Percentiles rank a stretch among this genome's conserved stretches.
These are phyloP conservation scores for Venusia cambrica DNA, from an alignment of 2,888 invertebrate species.

Conservation along the genomic window DNA sequence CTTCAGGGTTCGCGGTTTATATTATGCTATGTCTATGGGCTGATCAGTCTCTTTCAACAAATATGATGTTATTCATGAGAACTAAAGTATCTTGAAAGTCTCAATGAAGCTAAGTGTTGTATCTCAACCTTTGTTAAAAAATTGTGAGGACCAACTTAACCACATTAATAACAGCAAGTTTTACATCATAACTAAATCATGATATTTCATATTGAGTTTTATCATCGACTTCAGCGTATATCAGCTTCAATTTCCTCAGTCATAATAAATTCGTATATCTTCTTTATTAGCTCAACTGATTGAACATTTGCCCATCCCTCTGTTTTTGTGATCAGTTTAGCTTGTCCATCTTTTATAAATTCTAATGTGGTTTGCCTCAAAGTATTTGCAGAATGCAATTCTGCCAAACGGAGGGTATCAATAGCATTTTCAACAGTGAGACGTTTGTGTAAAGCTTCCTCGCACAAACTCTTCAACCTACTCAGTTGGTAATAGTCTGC, in stretches of 20 bases:
- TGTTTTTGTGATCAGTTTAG: constrained; percentile 64
- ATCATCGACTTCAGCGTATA: constrained; percentile 17
- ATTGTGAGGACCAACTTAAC: too few relatives aligned
- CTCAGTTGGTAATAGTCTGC: constrained; percentile 70
- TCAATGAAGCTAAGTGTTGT: too few relatives aligned
- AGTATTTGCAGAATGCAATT: constrained; percentile 62
- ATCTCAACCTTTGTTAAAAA: too few relatives aligned
- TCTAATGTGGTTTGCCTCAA: constrained; percentile 62
- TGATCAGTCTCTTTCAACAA: too few relatives aligned
- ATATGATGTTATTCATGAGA: too few relatives aligned
- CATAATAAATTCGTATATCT: constrained; percentile 69
- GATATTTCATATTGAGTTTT: too few relatives aligned
- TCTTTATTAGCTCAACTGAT: constrained; percentile 65
- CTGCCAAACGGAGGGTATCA: constrained; percentile 66
- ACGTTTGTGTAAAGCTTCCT: constrained; percentile 66
- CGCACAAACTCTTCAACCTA: constrained; percentile 64
- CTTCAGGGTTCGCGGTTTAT: too few relatives aligned
- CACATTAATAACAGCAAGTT: too few relatives aligned
- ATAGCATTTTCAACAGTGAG: constrained; percentile 71
- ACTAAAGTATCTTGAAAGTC: too few relatives aligned
- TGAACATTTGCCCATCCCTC: constrained; percentile 66
- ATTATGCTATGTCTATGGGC: too few relatives aligned
- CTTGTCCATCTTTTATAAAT: constrained; percentile 72
- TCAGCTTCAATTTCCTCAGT: constrained; percentile 61
- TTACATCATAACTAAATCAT: too few relatives aligned